Evolutionary conservation across 2,888 invertebrate species (phyloP), one percentile per base, ranked within the genome.

Genomic region (Heteropelma amictum): DNA sequence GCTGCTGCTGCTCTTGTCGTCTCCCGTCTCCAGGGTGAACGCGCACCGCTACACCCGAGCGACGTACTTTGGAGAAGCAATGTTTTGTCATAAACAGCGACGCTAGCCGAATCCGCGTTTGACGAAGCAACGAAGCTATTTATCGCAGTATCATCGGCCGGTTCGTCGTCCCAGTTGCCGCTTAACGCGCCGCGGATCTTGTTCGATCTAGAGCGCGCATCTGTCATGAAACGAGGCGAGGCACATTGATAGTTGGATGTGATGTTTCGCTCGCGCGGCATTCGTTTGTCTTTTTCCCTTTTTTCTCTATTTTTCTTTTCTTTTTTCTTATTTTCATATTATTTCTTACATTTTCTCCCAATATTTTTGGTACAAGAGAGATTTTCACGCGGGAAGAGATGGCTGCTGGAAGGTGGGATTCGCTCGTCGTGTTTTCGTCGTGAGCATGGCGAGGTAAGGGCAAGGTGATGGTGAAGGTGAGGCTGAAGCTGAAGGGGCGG

Each of bases 171-270:
- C 81, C 79, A 78, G 68, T 80, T 79, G 71, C 74, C 80, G 81
- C 79, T 83, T 80, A 86, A 79, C 77, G 81, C 80, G 84, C n/a
- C n/a, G n/a, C 77, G 81, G 85, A 81, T 80, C 68, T 83, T 79
- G 79, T 85, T 83, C 81, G 82, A 83, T 85, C 81, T 82, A 82
- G 79, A 75, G 76, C 80, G 82, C 76, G 81, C 75, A 87, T 87
- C 87, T 87, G 86, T 84, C 82, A 82, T 85, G 83, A 87, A 86
- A 87, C 85, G n/a, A n/a, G n/a, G 84, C 84, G 85, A 83, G 77
- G 79, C 80, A 81, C 80, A 81, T 68, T 78, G 76, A 79, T 79
- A 72, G 72, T 78, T 68, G 76, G n/a, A n/a, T 76, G 79, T 83
- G 79, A 81, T 80, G 80, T 72, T 79, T 80, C 64, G 63, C n/a